Evolutionary conservation across 2,113 vertebrate genomes (phyloP).

Genomic region (Pholis gunnellus): DNA sequence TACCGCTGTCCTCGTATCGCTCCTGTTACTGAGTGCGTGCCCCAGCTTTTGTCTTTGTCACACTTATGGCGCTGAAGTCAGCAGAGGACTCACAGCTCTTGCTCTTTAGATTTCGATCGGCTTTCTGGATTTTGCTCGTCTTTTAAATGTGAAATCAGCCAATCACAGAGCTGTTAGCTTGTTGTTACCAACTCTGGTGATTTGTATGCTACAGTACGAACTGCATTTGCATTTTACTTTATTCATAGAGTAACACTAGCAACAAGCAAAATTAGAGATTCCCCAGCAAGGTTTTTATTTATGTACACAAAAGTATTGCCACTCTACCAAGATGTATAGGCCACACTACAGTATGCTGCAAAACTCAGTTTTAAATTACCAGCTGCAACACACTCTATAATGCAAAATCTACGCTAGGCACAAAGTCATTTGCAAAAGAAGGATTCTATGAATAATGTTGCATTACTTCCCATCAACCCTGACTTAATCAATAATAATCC

Average conservation of each 20-base stretch:
- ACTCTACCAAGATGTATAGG: neutral
- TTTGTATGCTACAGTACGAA: neutral
- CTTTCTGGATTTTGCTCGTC: neutral
- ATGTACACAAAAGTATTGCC: neutral
- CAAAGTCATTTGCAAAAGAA: conserved; percentile 21
- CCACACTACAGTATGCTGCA: neutral
- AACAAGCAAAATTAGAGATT: neutral
- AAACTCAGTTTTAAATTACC: neutral
- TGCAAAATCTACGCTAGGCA: neutral
- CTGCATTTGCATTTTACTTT: neutral
- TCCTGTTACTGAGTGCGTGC: neutral
- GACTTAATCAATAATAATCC: conserved; percentile 38
- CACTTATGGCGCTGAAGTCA: conserved; percentile 10
- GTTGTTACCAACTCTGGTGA: neutral
- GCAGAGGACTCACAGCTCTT: conserved; percentile 6
- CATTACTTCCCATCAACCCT: conserved; percentile 19
- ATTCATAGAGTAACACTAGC: neutral
- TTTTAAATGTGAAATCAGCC: conserved; percentile 21
- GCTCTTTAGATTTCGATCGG: neutral
- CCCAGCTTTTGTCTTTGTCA: neutral
- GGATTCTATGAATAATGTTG: conserved; percentile 13
- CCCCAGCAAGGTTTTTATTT: neutral
- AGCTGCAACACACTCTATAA: neutral
- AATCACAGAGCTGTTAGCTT: neutral
- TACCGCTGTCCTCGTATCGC: neutral